Conservation (phyloP, 2,797 vertebrate species). For the Chelidonichthys spinosus region DNA sequence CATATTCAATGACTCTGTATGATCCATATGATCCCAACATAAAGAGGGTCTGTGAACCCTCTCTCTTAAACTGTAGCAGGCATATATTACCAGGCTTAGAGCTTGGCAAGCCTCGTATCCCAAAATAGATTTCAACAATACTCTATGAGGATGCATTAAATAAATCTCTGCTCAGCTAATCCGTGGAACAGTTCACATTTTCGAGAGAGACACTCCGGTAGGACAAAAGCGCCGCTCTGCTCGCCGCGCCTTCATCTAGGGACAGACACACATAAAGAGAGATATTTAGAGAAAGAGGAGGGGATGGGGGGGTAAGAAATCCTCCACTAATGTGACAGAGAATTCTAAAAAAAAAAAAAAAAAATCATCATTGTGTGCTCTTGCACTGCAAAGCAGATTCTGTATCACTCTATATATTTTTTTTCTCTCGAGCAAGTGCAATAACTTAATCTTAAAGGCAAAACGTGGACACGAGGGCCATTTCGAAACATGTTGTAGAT, state of each 20-base stretch:
- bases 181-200: conserved; percentile 87
- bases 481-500: conserved; percentile 88
- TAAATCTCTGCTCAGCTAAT: conserved; percentile 89
- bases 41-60: conserved; percentile 87
- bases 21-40: conserved; percentile 86
- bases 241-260: conserved; percentile 83
- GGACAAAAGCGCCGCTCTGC: conserved; percentile 84
- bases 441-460: conserved; percentile 84
- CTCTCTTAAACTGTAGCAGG: conserved; percentile 90
- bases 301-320: conserved; percentile 65
- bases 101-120: conserved; percentile 86
- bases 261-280: conserved; percentile 85
- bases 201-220: conserved; percentile 81
- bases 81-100: conserved; percentile 91
- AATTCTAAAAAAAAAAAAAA: conserved; percentile 61
- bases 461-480: conserved; percentile 84
- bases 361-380: conserved; percentile 77
- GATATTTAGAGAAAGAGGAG: conserved; percentile 80
- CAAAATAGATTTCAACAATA: conserved; percentile 91
- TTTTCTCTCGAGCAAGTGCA: conserved; percentile 68
- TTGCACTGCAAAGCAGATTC: conserved; percentile 80
- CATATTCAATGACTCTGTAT: conserved; percentile 83
- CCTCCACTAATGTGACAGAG: conserved; percentile 83
- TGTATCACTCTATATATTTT: conserved; percentile 73
- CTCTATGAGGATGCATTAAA: conserved; percentile 90